Evolutionary conservation across 2,797 vertebrate genomes (phyloP).

Genomic region (Enoplosus armatus): DNA sequence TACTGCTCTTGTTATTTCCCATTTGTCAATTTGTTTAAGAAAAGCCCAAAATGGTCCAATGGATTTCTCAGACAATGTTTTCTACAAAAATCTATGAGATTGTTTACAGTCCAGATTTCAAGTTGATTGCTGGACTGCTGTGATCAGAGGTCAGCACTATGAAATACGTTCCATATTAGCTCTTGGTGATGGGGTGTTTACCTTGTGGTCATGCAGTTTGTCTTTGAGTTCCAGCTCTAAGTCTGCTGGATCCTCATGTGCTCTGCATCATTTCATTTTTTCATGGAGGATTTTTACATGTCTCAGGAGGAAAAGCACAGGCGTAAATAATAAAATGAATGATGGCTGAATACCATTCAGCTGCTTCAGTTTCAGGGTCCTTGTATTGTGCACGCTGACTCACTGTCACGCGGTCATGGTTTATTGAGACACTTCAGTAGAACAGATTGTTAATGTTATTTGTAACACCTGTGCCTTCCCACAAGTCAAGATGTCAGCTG

Average conservation of each 20-base stretch:
- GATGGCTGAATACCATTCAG: too few species aligned
- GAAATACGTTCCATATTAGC: slow-evolving; percentile 3
- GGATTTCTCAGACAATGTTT: not conserved
- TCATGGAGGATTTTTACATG: too few species aligned
- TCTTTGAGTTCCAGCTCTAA: not conserved
- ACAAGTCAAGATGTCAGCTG: too few species aligned
- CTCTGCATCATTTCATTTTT: not conserved
- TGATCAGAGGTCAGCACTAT: slow-evolving; percentile 24
- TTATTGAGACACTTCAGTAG: too few species aligned
- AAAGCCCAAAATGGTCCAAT: not conserved
- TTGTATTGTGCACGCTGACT: too few species aligned
- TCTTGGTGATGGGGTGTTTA: not conserved
- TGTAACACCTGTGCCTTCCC: too few species aligned
- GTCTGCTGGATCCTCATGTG: not conserved
- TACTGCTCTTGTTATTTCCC: not conserved
- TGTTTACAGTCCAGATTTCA: slow-evolving; percentile 13
- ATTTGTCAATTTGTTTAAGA: not conserved
- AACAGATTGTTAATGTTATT: too few species aligned
- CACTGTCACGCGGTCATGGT: too few species aligned
- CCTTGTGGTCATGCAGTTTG: too few species aligned
- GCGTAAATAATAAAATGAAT: too few species aligned
- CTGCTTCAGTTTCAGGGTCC: too few species aligned
- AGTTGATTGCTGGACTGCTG: not conserved
- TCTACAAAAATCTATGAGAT: not conserved
- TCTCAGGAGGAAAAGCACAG: too few species aligned